Percentiles rank a stretch among this genome's conserved stretches.
These are phyloP conservation scores for Tiliqua scincoides DNA, from an alignment of 2,113 vertebrate species.

Conservation along the genomic window DNA sequence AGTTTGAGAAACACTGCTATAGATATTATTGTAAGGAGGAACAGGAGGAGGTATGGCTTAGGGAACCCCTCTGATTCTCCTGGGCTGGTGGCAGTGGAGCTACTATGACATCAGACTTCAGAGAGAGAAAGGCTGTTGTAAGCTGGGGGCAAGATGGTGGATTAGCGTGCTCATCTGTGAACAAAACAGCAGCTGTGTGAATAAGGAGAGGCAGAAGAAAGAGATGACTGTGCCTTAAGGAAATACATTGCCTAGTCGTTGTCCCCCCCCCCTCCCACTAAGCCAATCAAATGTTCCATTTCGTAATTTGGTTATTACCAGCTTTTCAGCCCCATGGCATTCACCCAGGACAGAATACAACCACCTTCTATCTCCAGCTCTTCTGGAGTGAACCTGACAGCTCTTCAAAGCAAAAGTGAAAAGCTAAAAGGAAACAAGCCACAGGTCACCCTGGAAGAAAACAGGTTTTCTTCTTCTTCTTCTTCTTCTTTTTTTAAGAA, in stretches of 20 bases:
- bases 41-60: too few relatives aligned
- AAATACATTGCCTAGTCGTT: background rate
- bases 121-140: accelerated
- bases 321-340: accelerated
- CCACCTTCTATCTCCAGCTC: background rate
- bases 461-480: too few relatives aligned
- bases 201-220: background rate
- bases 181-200: background rate
- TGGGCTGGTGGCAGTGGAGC: too few relatives aligned
- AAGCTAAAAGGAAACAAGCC: background rate
- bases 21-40: too few relatives aligned
- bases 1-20: too few relatives aligned
- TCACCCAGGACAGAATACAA: too few relatives aligned
- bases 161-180: background rate
- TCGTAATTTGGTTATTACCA: background rate
- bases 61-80: too few relatives aligned
- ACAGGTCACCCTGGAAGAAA: slow-evolving; percentile 2
- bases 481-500: too few relatives aligned
- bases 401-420: background rate
- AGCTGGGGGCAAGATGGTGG: background rate
- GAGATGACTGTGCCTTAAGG: background rate
- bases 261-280: accelerated
- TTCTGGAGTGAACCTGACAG: background rate
- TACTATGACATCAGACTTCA: too few relatives aligned
- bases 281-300: background rate